Percentiles rank a stretch among this genome's conserved stretches.
Evolutionary conservation across 2,888 invertebrate species (phyloP).

Genomic region (Metacarcinus magister): DNA sequence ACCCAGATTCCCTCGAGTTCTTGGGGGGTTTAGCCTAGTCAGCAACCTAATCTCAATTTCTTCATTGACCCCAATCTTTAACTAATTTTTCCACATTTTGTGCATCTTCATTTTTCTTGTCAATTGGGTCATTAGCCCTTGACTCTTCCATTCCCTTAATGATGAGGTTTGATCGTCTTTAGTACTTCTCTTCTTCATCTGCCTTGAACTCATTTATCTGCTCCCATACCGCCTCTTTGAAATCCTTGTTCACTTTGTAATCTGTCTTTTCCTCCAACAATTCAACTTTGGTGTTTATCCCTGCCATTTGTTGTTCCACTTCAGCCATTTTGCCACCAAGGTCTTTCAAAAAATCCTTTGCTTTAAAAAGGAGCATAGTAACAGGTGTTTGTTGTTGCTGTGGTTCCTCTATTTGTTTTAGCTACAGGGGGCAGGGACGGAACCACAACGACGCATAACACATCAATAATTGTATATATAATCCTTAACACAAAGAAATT

Average conservation of each 20-base stretch:
- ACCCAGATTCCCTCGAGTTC: too few species aligned
- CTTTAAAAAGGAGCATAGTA: too few species aligned
- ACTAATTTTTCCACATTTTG: not conserved
- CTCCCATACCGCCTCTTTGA: slow-evolving; percentile 19
- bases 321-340: not conserved
- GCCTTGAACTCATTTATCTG: slow-evolving; percentile 34
- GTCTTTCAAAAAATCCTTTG: slow-evolving; percentile 53
- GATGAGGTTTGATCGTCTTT: not conserved
- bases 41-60: not conserved
- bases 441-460: too few species aligned
- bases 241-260: not conserved
- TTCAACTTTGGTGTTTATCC: not conserved
- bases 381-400: too few species aligned
- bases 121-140: not conserved
- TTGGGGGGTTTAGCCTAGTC: slow-evolving; percentile 27
- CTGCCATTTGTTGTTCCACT: not conserved
- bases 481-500: too few species aligned
- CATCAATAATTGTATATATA: too few species aligned
- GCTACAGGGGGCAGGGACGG: too few species aligned
- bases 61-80: not conserved
- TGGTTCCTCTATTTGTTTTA: too few species aligned
- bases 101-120: slow-evolving; percentile 41
- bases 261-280: not conserved
- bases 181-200: not conserved
- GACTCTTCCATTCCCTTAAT: not conserved